Percentiles rank a stretch among this genome's conserved stretches.
Conservation (phyloP, 1,140 invertebrate genomes). For the Tetramorium simillimum region DNA sequence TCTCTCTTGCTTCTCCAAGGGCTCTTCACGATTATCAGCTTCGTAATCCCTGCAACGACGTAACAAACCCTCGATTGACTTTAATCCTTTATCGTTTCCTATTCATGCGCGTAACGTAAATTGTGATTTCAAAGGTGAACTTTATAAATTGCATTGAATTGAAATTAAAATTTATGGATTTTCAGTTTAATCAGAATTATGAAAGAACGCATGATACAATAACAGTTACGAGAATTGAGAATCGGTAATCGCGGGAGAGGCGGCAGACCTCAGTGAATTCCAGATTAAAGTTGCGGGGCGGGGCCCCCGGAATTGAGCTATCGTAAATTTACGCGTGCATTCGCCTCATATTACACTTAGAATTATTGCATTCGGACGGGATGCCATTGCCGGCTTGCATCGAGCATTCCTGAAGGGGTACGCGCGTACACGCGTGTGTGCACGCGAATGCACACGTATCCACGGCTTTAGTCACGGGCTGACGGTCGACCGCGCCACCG, state of each 20-base stretch:
- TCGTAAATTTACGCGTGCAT: neutral
- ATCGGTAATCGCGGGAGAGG: too few species aligned
- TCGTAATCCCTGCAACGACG: neutral
- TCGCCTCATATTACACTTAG: neutral
- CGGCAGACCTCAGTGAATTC: neutral
- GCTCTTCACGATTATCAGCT: neutral
- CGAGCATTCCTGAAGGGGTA: neutral
- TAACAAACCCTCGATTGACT: neutral
- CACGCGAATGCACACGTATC: constrained; percentile 10
- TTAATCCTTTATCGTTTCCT: neutral
- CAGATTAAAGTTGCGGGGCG: neutral
- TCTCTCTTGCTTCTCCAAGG: neutral
- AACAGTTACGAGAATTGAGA: neutral
- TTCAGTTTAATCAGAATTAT: neutral
- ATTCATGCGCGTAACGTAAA: neutral
- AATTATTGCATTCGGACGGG: neutral
- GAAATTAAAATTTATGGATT: neutral
- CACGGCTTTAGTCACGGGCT: constrained; percentile 44
- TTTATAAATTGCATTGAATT: neutral
- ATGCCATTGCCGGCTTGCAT: neutral
- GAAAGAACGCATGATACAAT: neutral
- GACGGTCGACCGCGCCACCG: constrained; percentile 42
- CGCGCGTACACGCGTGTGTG: neutral
- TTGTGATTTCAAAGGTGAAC: neutral
- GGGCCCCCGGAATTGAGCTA: neutral